Evolutionary conservation across 2,888 invertebrate species (phyloP), one percentile per base, ranked within the genome.

Genomic region (Diarsia mendica): DNA sequence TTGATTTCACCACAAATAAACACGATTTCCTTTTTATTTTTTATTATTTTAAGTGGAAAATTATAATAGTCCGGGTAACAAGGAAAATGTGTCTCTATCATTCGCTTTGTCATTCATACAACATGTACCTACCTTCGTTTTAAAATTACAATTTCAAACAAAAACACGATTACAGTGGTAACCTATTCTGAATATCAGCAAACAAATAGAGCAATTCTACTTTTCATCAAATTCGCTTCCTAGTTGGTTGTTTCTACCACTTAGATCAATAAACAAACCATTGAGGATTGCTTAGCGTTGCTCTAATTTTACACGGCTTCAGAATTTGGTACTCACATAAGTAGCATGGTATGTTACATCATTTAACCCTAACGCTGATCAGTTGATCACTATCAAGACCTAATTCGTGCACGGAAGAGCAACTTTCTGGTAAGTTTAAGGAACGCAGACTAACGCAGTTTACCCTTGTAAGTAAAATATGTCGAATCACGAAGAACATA

Each of bases 231-330:
- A 77, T 67, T 20, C 33, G 58, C 64, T 82, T 79, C 84, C 78
- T 67, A 44, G 63, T 82, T 67, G 67, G 63, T 82, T 67, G 67
- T 63, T 71, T 72, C 60, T 28, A 49, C 64, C 70, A 79, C 48
- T 86, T 86, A 83, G 80, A 83, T 75, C 78, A 87, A 87, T 87
- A 82, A 86, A 79, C 82, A 85, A n/a, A 72, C 10, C 55, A 69
- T 76, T 75, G 83, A 75, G 53, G 83, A 83, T 81, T 77, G 39
- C 60, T 72, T 67, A 39, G 66, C 48, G 58, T 28, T 58, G 48
- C 51, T 79, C 77, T 73, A 70, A 83, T 80, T 74, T 64, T 64
- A 67, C 65, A 70, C 48, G 18, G 55, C n/a, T 60, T 72, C 33
- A 67, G 63, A 79, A 55, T 68, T 66, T 74, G 10, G 51, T 65